Percentiles rank a stretch among this genome's conserved stretches.
phyloP scores from a whole-genome alignment of 37 sponge, comb jelly and placozoan species.

The Axinella damicornis region DNA sequence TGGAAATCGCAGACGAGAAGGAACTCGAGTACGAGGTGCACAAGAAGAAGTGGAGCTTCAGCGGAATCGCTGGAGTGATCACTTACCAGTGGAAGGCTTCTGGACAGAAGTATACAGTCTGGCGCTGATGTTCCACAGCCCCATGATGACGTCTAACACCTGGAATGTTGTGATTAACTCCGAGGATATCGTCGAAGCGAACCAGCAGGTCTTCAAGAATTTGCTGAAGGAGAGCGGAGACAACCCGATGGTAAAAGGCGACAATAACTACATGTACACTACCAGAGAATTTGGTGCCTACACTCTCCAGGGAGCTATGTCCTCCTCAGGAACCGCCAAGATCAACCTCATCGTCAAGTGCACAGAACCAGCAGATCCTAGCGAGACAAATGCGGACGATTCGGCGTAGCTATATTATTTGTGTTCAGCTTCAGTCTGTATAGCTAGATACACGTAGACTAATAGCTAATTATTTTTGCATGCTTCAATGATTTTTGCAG shows the following conservation, averaged over 20 bases:
- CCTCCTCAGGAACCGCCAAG: slow-evolving; percentile 18
- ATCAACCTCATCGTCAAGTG: background rate
- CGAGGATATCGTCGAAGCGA: background rate
- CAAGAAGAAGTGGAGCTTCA: slow-evolving; percentile 12
- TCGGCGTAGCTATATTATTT: too few relatives aligned
- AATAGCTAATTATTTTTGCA: too few relatives aligned
- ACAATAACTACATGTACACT: slow-evolving; percentile 3
- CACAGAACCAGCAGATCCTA: too few relatives aligned
- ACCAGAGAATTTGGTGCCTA: background rate
- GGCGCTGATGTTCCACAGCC: background rate
- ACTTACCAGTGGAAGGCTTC: background rate
- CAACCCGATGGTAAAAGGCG: background rate
- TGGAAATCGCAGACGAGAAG: background rate
- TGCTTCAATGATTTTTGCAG: too few relatives aligned
- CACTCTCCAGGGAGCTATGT: background rate
- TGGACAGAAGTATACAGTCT: background rate
- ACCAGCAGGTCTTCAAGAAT: background rate
- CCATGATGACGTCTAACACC: background rate
- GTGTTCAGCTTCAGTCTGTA: too few relatives aligned
- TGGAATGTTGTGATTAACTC: slow-evolving; percentile 10
- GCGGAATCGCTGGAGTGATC: slow-evolving; percentile 6
- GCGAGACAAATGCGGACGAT: too few relatives aligned
- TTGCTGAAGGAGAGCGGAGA: background rate
- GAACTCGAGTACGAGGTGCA: slow-evolving; percentile 1
- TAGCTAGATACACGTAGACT: too few relatives aligned